Evolutionary conservation across 2,797 vertebrate species (phyloP).

Genomic region (Taenioides sp.): DNA sequence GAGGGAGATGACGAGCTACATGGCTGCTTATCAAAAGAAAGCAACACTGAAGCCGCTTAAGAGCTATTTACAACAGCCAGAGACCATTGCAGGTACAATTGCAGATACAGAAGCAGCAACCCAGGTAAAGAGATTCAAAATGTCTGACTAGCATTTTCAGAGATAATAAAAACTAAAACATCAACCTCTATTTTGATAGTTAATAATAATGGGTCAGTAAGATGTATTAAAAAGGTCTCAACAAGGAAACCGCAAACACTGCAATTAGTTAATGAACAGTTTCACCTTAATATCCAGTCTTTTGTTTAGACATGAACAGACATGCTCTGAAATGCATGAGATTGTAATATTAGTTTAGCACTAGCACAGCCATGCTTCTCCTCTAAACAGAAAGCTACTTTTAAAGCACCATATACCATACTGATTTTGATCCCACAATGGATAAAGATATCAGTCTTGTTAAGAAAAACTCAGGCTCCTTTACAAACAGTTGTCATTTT

Average conservation of each 20-base stretch:
- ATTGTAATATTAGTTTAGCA: not conserved
- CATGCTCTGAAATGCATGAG: not conserved
- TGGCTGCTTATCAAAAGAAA: conserved; percentile 48
- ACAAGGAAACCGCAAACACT: not conserved
- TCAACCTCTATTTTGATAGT: too few species aligned
- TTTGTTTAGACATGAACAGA: not conserved
- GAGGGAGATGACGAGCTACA: conserved; percentile 16
- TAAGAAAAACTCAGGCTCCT: too few species aligned
- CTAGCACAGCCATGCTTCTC: not conserved
- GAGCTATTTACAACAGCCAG: conserved; percentile 41
- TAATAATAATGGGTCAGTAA: too few species aligned
- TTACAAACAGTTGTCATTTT: not conserved
- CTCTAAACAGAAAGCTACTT: not conserved
- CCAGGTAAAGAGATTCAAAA: conserved; percentile 28
- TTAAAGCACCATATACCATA: too few species aligned
- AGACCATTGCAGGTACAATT: conserved; percentile 59
- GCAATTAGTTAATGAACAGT: not conserved
- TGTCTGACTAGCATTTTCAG: not conserved
- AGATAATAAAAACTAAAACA: too few species aligned
- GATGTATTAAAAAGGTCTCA: too few species aligned
- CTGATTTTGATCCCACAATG: too few species aligned
- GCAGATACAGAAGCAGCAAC: conserved; percentile 29
- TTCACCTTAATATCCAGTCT: too few species aligned
- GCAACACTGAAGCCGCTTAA: conserved; percentile 27
- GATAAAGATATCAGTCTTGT: too few species aligned